phyloP scores from a whole-genome alignment of 2,797 vertebrate genomes.

The Pangasius krempfi region DNA sequence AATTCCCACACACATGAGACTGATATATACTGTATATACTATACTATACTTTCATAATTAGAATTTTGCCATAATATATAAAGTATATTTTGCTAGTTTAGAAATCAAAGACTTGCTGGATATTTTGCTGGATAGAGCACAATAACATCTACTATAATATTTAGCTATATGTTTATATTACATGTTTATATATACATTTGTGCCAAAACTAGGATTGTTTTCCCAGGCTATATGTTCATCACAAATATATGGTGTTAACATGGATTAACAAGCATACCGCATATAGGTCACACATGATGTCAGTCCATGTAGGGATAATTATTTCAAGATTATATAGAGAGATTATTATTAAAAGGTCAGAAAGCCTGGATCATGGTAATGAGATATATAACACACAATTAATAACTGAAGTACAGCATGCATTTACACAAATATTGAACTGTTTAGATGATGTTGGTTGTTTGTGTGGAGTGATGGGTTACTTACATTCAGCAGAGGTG shows the following conservation, averaged over 20 bases:
- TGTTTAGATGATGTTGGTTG: not conserved
- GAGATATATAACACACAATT: not conserved
- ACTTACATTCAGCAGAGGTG: slow-evolving; percentile 86
- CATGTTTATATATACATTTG: no score
- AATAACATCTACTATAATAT: not conserved
- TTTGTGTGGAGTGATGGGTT: not conserved
- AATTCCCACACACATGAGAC: not conserved
- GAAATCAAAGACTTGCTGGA: not conserved
- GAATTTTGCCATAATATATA: not conserved
- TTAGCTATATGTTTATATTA: not conserved
- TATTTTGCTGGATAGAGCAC: not conserved
- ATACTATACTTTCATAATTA: not conserved
- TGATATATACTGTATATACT: no score
- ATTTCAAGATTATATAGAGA: not conserved
- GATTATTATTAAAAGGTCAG: slow-evolving; percentile 1
- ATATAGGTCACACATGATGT: not conserved
- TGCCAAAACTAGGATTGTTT: not conserved
- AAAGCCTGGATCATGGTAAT: slow-evolving; percentile 5
- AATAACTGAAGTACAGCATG: not conserved
- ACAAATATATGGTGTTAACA: not conserved
- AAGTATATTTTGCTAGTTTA: not conserved
- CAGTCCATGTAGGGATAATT: not conserved
- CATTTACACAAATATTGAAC: not conserved
- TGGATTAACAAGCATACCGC: not conserved
- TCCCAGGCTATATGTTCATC: not conserved